phyloP scores from a whole-genome alignment of 2,113 vertebrate genomes.

The Perca flavescens region DNA sequence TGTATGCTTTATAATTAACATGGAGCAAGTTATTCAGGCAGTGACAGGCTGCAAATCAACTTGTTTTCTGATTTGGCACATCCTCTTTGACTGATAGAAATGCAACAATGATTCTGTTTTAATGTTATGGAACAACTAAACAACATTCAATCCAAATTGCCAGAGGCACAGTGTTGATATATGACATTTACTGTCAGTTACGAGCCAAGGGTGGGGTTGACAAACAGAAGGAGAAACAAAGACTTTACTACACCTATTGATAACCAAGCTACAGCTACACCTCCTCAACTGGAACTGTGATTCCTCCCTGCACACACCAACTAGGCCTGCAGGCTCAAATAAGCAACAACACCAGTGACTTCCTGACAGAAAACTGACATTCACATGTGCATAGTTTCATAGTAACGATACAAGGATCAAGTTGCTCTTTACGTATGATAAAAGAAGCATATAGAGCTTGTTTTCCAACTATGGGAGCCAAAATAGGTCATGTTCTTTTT shows the following conservation, averaged over 20 bases:
- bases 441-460: neutral
- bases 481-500: slow-evolving; percentile 30
- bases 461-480: slow-evolving; percentile 9
- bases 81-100: neutral
- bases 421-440: slow-evolving; percentile 27
- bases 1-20: neutral
- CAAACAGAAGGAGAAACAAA: slow-evolving; percentile 58
- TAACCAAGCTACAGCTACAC: slow-evolving; percentile 7
- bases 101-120: neutral
- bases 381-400: neutral
- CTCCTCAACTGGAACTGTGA: neutral
- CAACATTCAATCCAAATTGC: slow-evolving; percentile 42
- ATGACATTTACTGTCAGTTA: slow-evolving; percentile 46
- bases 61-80: slow-evolving; percentile 9
- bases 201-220: slow-evolving; percentile 51
- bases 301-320: neutral
- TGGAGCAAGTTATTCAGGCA: slow-evolving; percentile 16
- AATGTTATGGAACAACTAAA: slow-evolving; percentile 36
- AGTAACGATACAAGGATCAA: neutral
- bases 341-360: neutral
- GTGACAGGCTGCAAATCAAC: slow-evolving; percentile 23
- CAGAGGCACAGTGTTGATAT: slow-evolving; percentile 55
- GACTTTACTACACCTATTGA: slow-evolving; percentile 31
- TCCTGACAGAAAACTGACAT: slow-evolving; percentile 7
- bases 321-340: neutral